A percentile compares a stretch with the other conserved stretches of the same genome.
These are phyloP conservation scores for Dendropsophus ebraccatus DNA, from an alignment of 2,113 vertebrate genomes.

Conservation along the genomic window DNA sequence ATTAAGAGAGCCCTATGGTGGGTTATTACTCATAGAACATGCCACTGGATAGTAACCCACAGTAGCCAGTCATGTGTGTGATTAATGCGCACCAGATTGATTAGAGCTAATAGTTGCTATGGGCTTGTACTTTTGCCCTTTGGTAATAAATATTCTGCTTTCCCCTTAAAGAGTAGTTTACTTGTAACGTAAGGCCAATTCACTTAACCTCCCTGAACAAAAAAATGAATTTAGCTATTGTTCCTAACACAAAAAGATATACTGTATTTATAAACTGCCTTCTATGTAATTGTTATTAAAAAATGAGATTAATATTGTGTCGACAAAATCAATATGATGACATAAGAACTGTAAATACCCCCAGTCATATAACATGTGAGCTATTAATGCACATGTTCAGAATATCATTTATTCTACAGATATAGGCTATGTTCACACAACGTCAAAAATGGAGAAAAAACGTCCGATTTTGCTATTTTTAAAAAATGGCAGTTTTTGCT, in stretches of 20 bases:
- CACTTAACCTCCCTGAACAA: constrained; percentile 2
- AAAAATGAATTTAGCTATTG: constrained; percentile 10
- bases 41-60: neutral
- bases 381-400: neutral
- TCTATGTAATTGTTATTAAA: neutral
- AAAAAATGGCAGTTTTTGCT: too few relatives aligned
- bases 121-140: constrained; percentile 25
- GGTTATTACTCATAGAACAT: constrained; percentile 2
- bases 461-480: too few relatives aligned
- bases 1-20: neutral
- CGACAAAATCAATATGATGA: neutral
- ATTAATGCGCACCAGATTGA: constrained; percentile 17
- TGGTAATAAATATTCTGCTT: constrained; percentile 22
- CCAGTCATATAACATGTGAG: neutral
- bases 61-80: constrained; percentile 1
- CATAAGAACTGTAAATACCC: neutral
- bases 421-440: too few relatives aligned
- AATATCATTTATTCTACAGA: neutral
- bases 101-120: constrained; percentile 9
- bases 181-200: neutral
- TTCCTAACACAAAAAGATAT: neutral
- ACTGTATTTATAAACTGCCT: neutral
- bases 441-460: too few relatives aligned
- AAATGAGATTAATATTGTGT: neutral
- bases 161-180: neutral